These are phyloP conservation scores for Loripinus fragilis DNA, from an alignment of 2,888 invertebrate genomes.

Conservation along the genomic window DNA sequence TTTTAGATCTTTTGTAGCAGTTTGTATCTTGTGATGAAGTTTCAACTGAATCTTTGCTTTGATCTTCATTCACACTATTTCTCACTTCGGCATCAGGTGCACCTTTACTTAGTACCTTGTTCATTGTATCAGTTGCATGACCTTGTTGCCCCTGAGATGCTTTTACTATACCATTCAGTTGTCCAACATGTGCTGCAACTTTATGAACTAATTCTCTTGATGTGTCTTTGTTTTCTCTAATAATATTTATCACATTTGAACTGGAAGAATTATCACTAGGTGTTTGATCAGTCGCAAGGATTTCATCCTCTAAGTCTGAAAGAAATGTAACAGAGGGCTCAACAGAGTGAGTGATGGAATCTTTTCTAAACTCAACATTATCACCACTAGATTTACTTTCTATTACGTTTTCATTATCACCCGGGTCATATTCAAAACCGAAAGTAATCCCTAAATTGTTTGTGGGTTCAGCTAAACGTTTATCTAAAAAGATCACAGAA, in stretches of 20 bases:
- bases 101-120: not conserved
- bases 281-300: conserved; percentile 15
- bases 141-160: conserved; percentile 34
- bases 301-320: conserved; percentile 11
- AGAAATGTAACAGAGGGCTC: conserved; percentile 20
- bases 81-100: not conserved
- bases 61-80: not conserved
- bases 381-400: conserved; percentile 2
- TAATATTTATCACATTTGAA: conserved; percentile 42
- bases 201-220: conserved; percentile 21
- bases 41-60: not conserved
- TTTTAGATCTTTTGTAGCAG: conserved; percentile 16
- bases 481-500: conserved; percentile 78
- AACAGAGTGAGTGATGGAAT: conserved; percentile 21
- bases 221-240: conserved; percentile 6
- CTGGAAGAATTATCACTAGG: conserved; percentile 45
- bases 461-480: conserved; percentile 65
- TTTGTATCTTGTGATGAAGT: not conserved
- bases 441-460: conserved; percentile 75
- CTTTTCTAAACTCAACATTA: conserved; percentile 1
- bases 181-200: conserved; percentile 39
- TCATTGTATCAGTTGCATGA: not conserved
- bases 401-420: not conserved
- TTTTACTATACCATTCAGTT: conserved; percentile 54
- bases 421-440: conserved; percentile 69